Conservation (phyloP, 2,888 invertebrate species). For the Diloba caeruleocephala region DNA sequence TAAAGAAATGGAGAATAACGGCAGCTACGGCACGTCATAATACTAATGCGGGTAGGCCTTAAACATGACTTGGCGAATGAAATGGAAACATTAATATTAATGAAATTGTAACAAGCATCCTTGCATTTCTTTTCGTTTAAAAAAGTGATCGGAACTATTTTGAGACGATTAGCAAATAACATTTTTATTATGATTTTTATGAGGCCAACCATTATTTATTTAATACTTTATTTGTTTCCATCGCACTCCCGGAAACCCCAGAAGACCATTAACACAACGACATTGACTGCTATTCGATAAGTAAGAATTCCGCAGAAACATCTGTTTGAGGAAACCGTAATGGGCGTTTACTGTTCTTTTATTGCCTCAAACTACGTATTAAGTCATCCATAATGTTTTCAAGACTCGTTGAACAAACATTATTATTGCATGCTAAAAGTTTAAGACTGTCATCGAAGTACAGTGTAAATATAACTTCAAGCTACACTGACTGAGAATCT, state of each 20-base stretch:
- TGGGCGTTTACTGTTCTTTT: slow-evolving; percentile 28
- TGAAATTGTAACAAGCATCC: no score
- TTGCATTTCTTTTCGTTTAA: no score
- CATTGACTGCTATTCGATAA: slow-evolving; percentile 4
- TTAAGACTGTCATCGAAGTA: background rate
- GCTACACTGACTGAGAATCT: background rate
- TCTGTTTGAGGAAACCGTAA: background rate
- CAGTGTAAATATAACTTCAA: slow-evolving; percentile 5
- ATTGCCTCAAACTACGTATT: slow-evolving; percentile 24
- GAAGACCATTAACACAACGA: slow-evolving; percentile 10
- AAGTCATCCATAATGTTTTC: slow-evolving; percentile 16
- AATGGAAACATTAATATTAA: no score
- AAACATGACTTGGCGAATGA: no score
- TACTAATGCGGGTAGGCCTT: no score
- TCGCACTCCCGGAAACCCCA: slow-evolving; percentile 2
- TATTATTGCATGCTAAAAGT: slow-evolving; percentile 8
- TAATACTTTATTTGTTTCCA: slow-evolving; percentile 15
- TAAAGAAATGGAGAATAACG: no score
- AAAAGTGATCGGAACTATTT: no score
- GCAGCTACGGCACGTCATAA: no score
- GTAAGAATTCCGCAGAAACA: slow-evolving; percentile 7
- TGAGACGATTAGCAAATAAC: no score
- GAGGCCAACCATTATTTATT: background rate
- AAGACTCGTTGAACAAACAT: slow-evolving; percentile 10
- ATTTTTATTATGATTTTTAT: no score